A percentile compares a stretch with the other conserved stretches of the same genome.
These are phyloP conservation scores for Sandelia bainsii DNA, from an alignment of 2,797 vertebrate genomes.

Conservation along the genomic window DNA sequence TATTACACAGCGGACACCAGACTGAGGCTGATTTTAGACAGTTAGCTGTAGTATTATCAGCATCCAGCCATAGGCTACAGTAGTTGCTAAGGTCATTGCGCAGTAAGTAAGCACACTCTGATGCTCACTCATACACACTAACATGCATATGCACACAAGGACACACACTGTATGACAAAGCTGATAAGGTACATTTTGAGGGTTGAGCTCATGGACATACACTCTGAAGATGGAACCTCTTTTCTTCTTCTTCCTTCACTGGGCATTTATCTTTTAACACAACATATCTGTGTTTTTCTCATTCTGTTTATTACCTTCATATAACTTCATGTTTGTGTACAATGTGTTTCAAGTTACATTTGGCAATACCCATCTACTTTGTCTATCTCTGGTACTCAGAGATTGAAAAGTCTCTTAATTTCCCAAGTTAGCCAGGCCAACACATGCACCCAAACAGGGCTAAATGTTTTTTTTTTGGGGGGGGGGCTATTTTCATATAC, in stretches of 20 bases:
- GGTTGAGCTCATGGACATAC: constrained; percentile 16
- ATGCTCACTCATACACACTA: constrained; percentile 26
- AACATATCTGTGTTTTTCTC: constrained; percentile 5
- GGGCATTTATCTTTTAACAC: constrained; percentile 69
- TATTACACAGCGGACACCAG: not conserved
- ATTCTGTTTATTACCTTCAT: too few species aligned
- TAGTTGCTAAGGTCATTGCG: constrained; percentile 21
- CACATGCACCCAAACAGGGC: too few species aligned
- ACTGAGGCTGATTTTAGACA: constrained; percentile 36
- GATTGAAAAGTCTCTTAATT: too few species aligned
- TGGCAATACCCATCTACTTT: too few species aligned
- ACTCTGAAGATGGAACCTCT: not conserved
- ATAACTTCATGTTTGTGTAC: too few species aligned
- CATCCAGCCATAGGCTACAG: constrained; percentile 24
- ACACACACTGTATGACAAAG: constrained; percentile 31
- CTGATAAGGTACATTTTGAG: constrained; percentile 34
- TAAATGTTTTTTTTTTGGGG: too few species aligned
- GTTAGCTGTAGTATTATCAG: constrained; percentile 31
- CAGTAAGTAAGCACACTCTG: constrained; percentile 41
- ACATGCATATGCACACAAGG: not conserved
- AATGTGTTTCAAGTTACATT: too few species aligned
- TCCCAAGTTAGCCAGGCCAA: too few species aligned
- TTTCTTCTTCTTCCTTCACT: constrained; percentile 6
- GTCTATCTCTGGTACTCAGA: too few species aligned
- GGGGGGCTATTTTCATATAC: not conserved